A percentile compares a stretch with the other conserved stretches of the same genome.
Evolutionary conservation across 2,888 invertebrate species (phyloP).

Genomic region (Habroteleia sp.): DNA sequence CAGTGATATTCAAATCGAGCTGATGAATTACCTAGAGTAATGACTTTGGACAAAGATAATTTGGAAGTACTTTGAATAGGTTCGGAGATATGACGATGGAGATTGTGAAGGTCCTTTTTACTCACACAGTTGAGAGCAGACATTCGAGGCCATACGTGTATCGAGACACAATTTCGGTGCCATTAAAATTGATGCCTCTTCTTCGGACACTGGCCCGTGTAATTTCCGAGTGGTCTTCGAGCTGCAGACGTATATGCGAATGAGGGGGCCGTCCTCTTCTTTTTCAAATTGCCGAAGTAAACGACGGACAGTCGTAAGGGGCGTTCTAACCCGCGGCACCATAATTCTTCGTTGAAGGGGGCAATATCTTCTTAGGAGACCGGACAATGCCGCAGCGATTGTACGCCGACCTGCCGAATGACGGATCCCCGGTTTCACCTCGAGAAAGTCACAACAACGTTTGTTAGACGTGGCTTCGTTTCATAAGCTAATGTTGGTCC

Average conservation of each 20-base stretch:
- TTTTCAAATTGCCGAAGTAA: slow-evolving; percentile 59
- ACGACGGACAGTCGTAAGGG: slow-evolving; percentile 59
- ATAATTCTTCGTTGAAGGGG: slow-evolving; percentile 67
- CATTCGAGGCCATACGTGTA: slow-evolving; percentile 28
- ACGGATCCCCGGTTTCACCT: slow-evolving; percentile 77
- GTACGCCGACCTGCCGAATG: slow-evolving; percentile 71
- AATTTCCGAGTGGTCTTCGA: slow-evolving; percentile 57
- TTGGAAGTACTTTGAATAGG: slow-evolving; percentile 40
- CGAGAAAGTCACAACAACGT: slow-evolving; percentile 79
- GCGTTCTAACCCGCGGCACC: slow-evolving; percentile 63
- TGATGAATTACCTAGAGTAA: slow-evolving; percentile 29
- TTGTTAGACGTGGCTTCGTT: slow-evolving; percentile 71
- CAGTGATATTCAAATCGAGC: slow-evolving; percentile 18
- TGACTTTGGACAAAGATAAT: slow-evolving; percentile 33
- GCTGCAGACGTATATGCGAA: slow-evolving; percentile 55
- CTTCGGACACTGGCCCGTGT: slow-evolving; percentile 62
- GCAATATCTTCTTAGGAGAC: slow-evolving; percentile 72
- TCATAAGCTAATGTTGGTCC: slow-evolving; percentile 73
- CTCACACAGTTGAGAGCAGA: slow-evolving; percentile 13
- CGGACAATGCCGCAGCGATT: slow-evolving; percentile 74
- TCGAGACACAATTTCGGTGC: slow-evolving; percentile 63
- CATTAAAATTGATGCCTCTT: slow-evolving; percentile 64
- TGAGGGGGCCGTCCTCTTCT: slow-evolving; percentile 50
- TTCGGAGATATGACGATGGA: slow-evolving; percentile 17
- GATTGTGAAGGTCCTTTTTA: slow-evolving; percentile 30